These are phyloP conservation scores for Limnephilus marmoratus DNA, from an alignment of 2,888 invertebrate species.

Conservation along the genomic window DNA sequence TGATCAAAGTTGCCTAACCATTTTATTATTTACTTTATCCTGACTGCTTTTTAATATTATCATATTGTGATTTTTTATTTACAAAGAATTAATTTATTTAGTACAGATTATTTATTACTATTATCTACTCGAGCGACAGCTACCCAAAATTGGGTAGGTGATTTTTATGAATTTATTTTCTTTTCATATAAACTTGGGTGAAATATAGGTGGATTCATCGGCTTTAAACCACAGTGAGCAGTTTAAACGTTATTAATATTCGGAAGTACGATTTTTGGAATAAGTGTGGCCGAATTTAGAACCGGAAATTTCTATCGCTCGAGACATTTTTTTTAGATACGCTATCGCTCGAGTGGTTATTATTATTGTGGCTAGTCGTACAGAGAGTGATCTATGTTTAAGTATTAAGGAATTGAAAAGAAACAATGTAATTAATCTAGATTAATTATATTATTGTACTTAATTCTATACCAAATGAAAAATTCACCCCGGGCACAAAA, in stretches of 20 bases:
- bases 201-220: too few relatives aligned
- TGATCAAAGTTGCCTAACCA: background rate
- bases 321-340: too few relatives aligned
- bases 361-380: slow-evolving; percentile 35
- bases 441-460: slow-evolving; percentile 23
- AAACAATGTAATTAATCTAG: slow-evolving; percentile 42
- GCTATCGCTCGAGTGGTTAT: too few relatives aligned
- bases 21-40: background rate
- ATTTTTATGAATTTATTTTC: too few relatives aligned
- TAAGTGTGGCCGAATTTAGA: too few relatives aligned
- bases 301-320: too few relatives aligned
- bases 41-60: slow-evolving; percentile 28
- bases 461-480: background rate
- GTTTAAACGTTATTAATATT: too few relatives aligned
- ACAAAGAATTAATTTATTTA: background rate
- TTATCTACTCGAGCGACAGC: too few relatives aligned
- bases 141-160: too few relatives aligned
- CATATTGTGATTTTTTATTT: background rate
- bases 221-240: too few relatives aligned
- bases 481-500: background rate
- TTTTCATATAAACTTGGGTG: too few relatives aligned
- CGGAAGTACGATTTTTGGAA: too few relatives aligned
- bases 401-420: slow-evolving; percentile 51
- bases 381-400: slow-evolving; percentile 45
- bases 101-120: background rate